These are phyloP conservation scores for Bryconaethiops microstoma DNA, from an alignment of 2,797 vertebrate species.

Conservation along the genomic window DNA sequence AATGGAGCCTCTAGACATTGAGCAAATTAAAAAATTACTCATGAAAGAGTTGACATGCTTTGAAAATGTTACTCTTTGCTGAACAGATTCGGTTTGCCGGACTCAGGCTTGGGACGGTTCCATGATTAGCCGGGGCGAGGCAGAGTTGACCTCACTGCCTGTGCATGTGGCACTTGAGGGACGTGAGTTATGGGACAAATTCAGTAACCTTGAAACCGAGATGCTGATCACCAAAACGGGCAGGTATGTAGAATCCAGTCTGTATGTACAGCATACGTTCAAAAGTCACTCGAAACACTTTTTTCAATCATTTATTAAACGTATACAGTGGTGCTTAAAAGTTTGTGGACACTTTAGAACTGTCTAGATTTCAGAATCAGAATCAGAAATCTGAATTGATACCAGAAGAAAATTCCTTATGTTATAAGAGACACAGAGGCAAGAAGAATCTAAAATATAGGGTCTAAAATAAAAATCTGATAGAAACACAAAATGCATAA, in stretches of 20 bases:
- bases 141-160: conserved; percentile 51
- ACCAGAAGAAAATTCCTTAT: too few relatives aligned
- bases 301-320: too few relatives aligned
- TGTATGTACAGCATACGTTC: not conserved
- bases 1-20: not conserved
- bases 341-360: too few relatives aligned
- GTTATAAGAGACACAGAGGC: too few relatives aligned
- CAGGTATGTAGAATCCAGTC: conserved; percentile 41
- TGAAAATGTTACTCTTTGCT: conserved; percentile 15
- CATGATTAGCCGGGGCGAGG: conserved; percentile 35
- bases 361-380: too few relatives aligned
- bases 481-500: too few relatives aligned
- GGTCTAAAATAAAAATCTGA: too few relatives aligned
- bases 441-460: too few relatives aligned
- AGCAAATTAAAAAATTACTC: not conserved
- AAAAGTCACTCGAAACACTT: too few relatives aligned
- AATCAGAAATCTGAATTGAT: too few relatives aligned
- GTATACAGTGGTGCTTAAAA: too few relatives aligned
- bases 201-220: conserved; percentile 55
- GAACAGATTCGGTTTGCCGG: conserved; percentile 37
- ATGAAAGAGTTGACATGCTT: not conserved
- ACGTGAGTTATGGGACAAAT: conserved; percentile 60
- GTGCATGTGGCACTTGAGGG: conserved; percentile 60
- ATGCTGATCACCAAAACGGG: conserved; percentile 64
- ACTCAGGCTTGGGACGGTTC: conserved; percentile 8